phyloP scores from a whole-genome alignment of 2,113 vertebrate species.

The Proteles cristata region DNA sequence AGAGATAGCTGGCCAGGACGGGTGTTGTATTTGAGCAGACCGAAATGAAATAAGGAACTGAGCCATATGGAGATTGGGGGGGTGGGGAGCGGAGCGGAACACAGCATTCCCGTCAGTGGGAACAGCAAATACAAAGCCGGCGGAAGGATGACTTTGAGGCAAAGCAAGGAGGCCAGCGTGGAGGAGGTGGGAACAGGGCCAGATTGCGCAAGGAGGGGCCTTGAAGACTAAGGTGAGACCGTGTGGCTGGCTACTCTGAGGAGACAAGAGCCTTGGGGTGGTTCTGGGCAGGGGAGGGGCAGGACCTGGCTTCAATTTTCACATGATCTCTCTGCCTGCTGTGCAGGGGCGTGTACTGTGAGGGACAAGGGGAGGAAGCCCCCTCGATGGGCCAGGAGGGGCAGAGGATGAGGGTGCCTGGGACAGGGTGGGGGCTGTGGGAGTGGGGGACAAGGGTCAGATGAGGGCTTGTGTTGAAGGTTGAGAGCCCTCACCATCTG shows the following conservation, averaged over 20 bases:
- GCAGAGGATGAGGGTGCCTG: background rate
- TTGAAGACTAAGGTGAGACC: background rate
- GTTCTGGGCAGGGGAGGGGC: background rate
- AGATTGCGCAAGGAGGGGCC: background rate
- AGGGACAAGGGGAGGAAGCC: background rate
- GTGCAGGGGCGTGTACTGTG: background rate
- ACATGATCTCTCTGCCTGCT: background rate
- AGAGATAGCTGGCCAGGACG: background rate
- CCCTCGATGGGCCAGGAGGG: accelerated
- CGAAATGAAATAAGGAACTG: background rate
- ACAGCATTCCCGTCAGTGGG: background rate
- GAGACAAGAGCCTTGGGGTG: background rate
- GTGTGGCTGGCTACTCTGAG: background rate
- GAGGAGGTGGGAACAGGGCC: background rate
- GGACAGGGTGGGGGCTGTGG: background rate
- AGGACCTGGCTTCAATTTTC: background rate
- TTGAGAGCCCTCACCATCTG: background rate
- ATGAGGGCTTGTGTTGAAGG: background rate
- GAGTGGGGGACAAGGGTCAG: background rate
- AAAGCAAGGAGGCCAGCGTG: background rate
- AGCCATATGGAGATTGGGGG: background rate
- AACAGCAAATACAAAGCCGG: background rate
- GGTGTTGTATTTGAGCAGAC: background rate
- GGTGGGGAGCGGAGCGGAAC: too few relatives aligned
- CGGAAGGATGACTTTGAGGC: background rate